phyloP scores from a whole-genome alignment of 2,888 invertebrate species.

The Megaustenia siamemsis region DNA sequence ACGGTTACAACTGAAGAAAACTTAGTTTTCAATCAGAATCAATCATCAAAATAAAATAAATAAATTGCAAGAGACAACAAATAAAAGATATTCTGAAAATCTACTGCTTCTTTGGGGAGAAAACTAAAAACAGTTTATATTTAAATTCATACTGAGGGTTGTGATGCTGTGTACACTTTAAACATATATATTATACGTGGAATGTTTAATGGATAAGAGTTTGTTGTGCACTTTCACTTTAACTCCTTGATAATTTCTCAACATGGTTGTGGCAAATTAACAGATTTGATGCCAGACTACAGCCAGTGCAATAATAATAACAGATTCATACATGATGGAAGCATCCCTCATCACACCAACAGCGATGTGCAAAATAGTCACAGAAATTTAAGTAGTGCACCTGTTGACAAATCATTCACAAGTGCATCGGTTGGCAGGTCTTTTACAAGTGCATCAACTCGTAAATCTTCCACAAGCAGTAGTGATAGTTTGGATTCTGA shows the following conservation, averaged over 20 bases:
- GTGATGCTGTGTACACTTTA: not conserved
- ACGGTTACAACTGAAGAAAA: no score
- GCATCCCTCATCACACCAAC: not conserved
- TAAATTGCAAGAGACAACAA: no score
- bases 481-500: constrained; percentile 29
- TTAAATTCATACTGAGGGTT: not conserved
- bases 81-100: no score
- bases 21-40: no score
- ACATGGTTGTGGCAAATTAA: constrained; percentile 4
- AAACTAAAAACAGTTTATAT: not conserved
- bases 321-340: not conserved
- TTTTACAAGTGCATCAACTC: not conserved
- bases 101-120: no score
- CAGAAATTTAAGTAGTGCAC: not conserved
- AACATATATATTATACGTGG: not conserved
- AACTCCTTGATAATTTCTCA: not conserved
- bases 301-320: not conserved
- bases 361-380: not conserved
- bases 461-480: constrained; percentile 36
- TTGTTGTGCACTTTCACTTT: no score
- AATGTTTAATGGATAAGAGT: no score
- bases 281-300: constrained; percentile 10
- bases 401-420: constrained; percentile 7
- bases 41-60: no score
- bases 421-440: no score